Evolutionary conservation across 2,113 vertebrate species (phyloP), one percentile per base, ranked within the genome.

Genomic region (Micronycteris hirsuta): DNA sequence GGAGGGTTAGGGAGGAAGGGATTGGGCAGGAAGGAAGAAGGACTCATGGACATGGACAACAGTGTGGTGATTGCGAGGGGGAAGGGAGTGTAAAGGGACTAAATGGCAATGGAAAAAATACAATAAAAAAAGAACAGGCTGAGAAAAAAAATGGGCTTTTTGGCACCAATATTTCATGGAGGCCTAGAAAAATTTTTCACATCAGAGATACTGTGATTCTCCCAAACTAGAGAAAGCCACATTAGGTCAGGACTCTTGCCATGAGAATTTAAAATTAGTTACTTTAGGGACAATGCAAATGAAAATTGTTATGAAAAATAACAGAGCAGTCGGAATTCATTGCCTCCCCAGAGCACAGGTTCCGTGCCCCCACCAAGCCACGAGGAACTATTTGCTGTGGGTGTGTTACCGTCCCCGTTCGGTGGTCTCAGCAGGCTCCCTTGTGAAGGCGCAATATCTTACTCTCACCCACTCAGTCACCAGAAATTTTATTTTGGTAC

Each of bases 231-330:
- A 45, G 80, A 49, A 87, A 58, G 38, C 3, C 11, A 63, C 22
- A 54, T 22, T n/a, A 58, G 17, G 45, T 45, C 17, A 92, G 54
- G 56, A 65, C 11, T 22, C 19, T 68, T 17, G 19, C 41, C 17
- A 2, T 56, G 11, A 87, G 47, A 87, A 67, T 76, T 86, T 65
- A 28, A 80, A 83, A 31, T 86, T 36, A 68, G 65, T 95, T 97
- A n/a, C 67, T 78, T 87, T 77, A 87, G 28, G 80, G 45, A 61
- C 31, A 54, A 74, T 76, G 33, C 77, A 89, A 36, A 91, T 58
- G 3, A 38, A 68, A 15, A 71, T 90, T 73, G 22, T 84, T 73
- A 82, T 65, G 36, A 45, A 84, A 86, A 85, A 56, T 36, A 94
- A 65, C 20, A 92, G 54, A 94, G 22, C 3, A 10, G 14, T 58